Evolutionary conservation across 2,888 invertebrate genomes (phyloP), one percentile per base, ranked within the genome.

Genomic region (Torymus tubicola): DNA sequence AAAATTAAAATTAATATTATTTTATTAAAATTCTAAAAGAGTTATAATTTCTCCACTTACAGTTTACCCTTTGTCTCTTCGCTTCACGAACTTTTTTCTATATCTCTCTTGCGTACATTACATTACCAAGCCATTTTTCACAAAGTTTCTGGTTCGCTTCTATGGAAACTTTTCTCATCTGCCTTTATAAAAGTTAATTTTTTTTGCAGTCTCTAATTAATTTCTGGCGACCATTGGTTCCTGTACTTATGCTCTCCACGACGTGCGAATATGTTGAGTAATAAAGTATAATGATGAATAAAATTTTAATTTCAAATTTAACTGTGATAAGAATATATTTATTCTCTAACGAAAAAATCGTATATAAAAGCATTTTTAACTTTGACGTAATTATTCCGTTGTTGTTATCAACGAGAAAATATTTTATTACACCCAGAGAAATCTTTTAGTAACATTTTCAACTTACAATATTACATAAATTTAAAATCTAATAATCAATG

Each of bases 101-200:
- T 63, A 55, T 63, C n/a, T n/a, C 57, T 57, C 61, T 57, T 31
- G 31, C 71, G 42, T 60, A 60, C 60, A 78, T 77, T 77, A 77
- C 58, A 77, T 67, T 71, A 78, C 60, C 71, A 71, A 78, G 67
- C 71, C 78, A 65, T 71, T 78, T 78, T 71, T 78, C 71, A 78
- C 58, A 71, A 78, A 78, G 78, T 78, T 78, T 77, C 53, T 58
- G 71, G 64, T n/a, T 78, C 64, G 58, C 65, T 71, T 24, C 60
- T n/a, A 60, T 42, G 67, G 55, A 67, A 71, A 78, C 71, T 78
- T 78, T 71, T 53, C 60, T 71, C 78, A 71, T 71, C 18, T 50
- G 24, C 65, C 52, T 21, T 55, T 65, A 78, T 78, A 65, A 71
- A 58, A 60, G 18, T 61, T 61, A 76, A 67, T 71, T 78, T 78